Evolutionary conservation across 2,797 vertebrate genomes (phyloP).

Genomic region (Myripristis murdjan): DNA sequence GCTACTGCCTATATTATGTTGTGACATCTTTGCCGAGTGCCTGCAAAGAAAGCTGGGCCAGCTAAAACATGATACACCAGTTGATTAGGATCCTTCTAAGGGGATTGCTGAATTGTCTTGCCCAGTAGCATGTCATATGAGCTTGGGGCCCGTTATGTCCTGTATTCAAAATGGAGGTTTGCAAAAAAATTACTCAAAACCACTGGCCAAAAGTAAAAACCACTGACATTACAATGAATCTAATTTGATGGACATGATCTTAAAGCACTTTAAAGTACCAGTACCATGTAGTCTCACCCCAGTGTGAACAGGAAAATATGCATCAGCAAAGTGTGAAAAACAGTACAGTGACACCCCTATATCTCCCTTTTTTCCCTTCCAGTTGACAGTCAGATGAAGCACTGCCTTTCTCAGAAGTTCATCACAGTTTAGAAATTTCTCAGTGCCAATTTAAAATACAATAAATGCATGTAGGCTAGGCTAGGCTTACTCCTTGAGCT

Average conservation of each 20-base stretch:
- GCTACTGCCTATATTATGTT: neutral
- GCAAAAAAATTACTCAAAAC: no score
- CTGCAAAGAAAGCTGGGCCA: neutral
- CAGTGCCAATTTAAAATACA: neutral
- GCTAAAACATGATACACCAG: neutral
- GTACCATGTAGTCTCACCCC: neutral
- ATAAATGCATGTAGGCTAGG: neutral
- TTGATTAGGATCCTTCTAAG: neutral
- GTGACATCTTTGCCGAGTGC: neutral
- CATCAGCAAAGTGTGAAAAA: neutral
- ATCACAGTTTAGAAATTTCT: neutral
- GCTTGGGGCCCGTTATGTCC: neutral
- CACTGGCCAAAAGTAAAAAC: no score
- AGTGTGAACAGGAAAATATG: neutral
- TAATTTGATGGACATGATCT: no score
- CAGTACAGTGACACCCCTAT: no score
- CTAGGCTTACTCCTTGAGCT: neutral
- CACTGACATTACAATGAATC: no score
- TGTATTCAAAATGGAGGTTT: no score
- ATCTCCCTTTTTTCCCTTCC: neutral
- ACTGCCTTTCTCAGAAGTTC: neutral
- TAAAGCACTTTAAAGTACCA: no score
- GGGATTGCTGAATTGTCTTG: neutral
- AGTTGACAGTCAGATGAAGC: neutral
- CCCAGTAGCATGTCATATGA: neutral